Base-by-base conservation (phyloP, 2,113 vertebrate genomes). In the Ailurus styani region DNA sequence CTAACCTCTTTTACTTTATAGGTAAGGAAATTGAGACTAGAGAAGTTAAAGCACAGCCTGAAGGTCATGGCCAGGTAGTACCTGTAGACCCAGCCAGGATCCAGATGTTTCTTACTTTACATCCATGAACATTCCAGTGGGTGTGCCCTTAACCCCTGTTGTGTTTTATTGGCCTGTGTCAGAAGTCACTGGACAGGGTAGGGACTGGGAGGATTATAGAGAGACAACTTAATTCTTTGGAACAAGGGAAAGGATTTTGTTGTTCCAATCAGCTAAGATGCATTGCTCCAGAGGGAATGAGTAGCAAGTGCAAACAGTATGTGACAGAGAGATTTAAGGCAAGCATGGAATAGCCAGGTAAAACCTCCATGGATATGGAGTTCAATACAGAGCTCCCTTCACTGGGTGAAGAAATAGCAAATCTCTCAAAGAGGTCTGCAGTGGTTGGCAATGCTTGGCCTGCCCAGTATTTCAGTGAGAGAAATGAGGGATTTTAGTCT, bases 201-300 rank as follows among this genome's bases (percentile, higher is more conserved):
- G 27, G 73, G 50, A 52, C 31, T 66, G 45, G 31, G 11, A 3
- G 8, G 40, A 95, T 27, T 78, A 7, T 0, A 4, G 29, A 60
- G 13, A 37, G 8, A 57, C 1, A 4, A 0, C 2, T 52, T 62
- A 52, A 60, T 87, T 90, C 42, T 90, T 79, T 78, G 4, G 68
- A 79, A 54, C 40, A 64, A 7, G 50, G 87, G 8, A 23, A 23
- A 0, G 0, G 0, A 0, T 72, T 83, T 89, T 84, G 27, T 0
- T 2, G 34, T 47, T 25, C 23, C 4, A 40, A 40, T 75, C 20
- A 37, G 7, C 5, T 40, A 42, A 90, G 57, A 55, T 29, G 0
- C 0, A 55, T 17, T 13, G 11, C 29, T 82, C n/a, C 21, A 5
- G 0, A 0, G 45, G 54, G 75, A 72, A 4, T 0, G 3, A 84